A percentile compares a stretch with the other conserved stretches of the same genome.
Conservation (phyloP, 2,888 invertebrate genomes). For the Bruchidius siliquastri region DNA sequence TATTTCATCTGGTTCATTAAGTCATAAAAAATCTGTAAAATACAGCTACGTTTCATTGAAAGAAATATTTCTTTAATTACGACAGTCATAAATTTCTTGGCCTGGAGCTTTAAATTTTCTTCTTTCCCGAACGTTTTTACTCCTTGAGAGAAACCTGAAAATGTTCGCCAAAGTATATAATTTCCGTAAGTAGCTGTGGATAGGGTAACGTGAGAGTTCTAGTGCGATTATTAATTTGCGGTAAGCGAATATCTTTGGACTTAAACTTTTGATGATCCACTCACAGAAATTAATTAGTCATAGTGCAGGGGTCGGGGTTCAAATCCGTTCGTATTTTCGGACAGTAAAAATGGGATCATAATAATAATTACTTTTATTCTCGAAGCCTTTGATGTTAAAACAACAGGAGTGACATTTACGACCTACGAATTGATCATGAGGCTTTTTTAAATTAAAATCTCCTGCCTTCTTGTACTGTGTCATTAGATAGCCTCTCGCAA, state of each 20-base stretch:
- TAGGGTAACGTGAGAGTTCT: background rate
- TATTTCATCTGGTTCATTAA: background rate
- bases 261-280: background rate
- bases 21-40: background rate
- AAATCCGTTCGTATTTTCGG: too few species aligned
- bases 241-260: background rate
- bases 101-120: background rate
- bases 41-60: background rate
- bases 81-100: background rate
- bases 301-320: too few species aligned
- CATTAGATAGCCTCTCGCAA: too few species aligned
- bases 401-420: too few species aligned
- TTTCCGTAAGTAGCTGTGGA: background rate
- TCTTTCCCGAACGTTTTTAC: background rate
- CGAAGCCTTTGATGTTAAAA: too few species aligned
- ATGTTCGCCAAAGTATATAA: background rate
- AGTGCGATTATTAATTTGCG: background rate
- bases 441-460: too few species aligned
- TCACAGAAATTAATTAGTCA: background rate
- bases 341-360: too few species aligned
- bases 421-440: too few species aligned
- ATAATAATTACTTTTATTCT: too few species aligned
- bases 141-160: background rate
- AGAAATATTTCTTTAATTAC: background rate
- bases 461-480: too few species aligned